Conservation (phyloP, 2,113 vertebrate genomes). For the Amphiprion percula region DNA sequence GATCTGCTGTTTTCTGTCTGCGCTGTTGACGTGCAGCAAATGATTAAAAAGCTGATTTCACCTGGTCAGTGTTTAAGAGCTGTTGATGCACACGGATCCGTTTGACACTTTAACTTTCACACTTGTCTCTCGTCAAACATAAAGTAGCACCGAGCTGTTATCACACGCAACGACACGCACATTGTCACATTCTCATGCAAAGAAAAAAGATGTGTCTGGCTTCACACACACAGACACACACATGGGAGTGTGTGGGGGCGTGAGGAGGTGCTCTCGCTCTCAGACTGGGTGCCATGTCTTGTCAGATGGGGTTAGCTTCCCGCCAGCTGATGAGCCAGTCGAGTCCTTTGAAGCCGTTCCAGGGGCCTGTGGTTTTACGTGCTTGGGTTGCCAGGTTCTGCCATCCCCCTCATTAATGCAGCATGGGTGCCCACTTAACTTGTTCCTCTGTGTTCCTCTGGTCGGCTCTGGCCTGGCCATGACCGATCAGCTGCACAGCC, state of each 20-base stretch:
- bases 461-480: slow-evolving; percentile 42
- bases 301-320: slow-evolving; percentile 77
- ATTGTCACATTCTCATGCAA: slow-evolving; percentile 36
- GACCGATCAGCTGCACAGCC: slow-evolving; percentile 37
- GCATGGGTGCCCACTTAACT: slow-evolving; percentile 71
- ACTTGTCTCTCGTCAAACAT: slow-evolving; percentile 28
- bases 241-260: slow-evolving; percentile 33
- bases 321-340: slow-evolving; percentile 65
- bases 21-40: slow-evolving; percentile 11
- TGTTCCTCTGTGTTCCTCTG: slow-evolving; percentile 50
- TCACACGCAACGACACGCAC: slow-evolving; percentile 14
- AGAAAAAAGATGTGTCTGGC: slow-evolving; percentile 22
- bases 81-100: slow-evolving; percentile 21
- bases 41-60: slow-evolving; percentile 45
- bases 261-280: slow-evolving; percentile 39
- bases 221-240: background rate
- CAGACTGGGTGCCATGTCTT: slow-evolving; percentile 75
- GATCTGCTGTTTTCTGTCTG: background rate
- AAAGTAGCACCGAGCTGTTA: slow-evolving; percentile 16
- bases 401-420: slow-evolving; percentile 77
- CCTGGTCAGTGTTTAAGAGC: slow-evolving; percentile 29
- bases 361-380: slow-evolving; percentile 68
- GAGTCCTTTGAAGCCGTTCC: slow-evolving; percentile 76
- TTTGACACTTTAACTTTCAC: slow-evolving; percentile 46
- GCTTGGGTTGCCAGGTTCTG: slow-evolving; percentile 78